Evolutionary conservation across 2,113 vertebrate species (phyloP).

Genomic region (Jaculus jaculus): DNA sequence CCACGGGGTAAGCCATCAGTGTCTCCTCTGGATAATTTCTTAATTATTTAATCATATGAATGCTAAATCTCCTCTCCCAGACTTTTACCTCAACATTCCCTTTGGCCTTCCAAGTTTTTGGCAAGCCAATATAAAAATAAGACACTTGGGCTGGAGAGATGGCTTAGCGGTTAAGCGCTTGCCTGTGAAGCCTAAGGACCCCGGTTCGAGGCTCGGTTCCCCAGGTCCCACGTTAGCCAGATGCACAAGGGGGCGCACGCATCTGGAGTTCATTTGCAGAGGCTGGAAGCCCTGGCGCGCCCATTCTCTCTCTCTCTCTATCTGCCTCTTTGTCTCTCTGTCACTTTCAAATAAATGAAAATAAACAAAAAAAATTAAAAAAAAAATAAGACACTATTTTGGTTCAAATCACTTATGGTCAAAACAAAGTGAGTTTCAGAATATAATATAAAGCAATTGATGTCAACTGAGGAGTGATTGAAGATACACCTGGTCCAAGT

Average conservation of each 20-base stretch:
- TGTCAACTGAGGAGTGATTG: background rate
- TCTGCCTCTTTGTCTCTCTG: too few species aligned
- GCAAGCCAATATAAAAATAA: constrained; percentile 2
- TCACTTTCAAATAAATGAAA: too few species aligned
- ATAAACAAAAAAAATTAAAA: too few species aligned
- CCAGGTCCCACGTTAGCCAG: too few species aligned
- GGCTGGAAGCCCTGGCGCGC: too few species aligned
- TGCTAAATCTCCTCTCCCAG: background rate
- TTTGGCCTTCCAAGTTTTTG: constrained; percentile 9
- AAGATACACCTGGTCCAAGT: background rate
- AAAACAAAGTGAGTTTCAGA: background rate
- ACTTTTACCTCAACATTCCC: constrained; percentile 72
- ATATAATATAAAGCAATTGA: background rate
- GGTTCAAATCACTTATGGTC: background rate
- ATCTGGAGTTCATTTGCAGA: too few species aligned
- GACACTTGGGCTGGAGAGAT: too few species aligned
- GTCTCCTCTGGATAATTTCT: background rate
- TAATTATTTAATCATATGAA: constrained; percentile 62
- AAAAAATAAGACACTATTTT: background rate
- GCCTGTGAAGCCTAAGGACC: too few species aligned
- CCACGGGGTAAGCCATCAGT: background rate
- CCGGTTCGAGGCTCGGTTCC: too few species aligned
- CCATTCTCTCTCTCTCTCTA: too few species aligned
- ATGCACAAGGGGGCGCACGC: too few species aligned
- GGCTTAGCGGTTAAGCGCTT: too few species aligned